These are phyloP conservation scores for Willowsia nigromaculata DNA, from an alignment of 2,888 invertebrate species.

Conservation along the genomic window DNA sequence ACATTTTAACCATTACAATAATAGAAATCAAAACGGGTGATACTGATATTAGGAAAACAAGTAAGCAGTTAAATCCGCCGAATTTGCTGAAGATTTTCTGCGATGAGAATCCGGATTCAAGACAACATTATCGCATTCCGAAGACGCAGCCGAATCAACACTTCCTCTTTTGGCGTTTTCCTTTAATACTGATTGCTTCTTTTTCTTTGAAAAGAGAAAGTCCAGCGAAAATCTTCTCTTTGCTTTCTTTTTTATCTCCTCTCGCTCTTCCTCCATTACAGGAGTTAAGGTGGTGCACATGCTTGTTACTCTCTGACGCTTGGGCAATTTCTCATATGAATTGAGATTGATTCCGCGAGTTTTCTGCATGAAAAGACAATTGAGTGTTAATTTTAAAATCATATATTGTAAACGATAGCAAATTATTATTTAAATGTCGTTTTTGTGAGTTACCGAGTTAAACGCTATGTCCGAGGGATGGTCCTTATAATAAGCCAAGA, in stretches of 20 bases:
- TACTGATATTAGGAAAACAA: slow-evolving; percentile 16
- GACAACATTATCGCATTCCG: background rate
- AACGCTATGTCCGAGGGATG: background rate
- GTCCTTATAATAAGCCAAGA: slow-evolving; percentile 35
- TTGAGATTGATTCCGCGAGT: background rate
- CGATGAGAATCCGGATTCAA: background rate
- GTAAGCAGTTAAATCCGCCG: slow-evolving; percentile 43
- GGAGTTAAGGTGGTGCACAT: slow-evolving; percentile 24
- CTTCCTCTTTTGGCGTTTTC: slow-evolving; percentile 13
- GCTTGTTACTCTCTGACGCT: slow-evolving; percentile 15
- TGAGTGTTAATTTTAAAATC: background rate
- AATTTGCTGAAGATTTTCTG: background rate
- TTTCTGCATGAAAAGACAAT: background rate
- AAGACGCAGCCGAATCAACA: slow-evolving; percentile 19
- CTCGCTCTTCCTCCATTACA: slow-evolving; percentile 24
- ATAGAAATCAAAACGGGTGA: background rate
- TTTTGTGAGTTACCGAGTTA: background rate
- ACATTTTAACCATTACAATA: background rate
- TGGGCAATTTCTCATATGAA: background rate
- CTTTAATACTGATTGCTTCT: background rate
- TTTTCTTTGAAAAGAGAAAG: slow-evolving; percentile 51
- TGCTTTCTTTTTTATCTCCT: background rate
- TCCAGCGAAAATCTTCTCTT: slow-evolving; percentile 68
- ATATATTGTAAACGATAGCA: background rate
- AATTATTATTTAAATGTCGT: background rate